Evolutionary conservation across 1,140 invertebrate species (phyloP), one percentile per base, ranked within the genome.

Genomic region (Cecropterus lyciades): DNA sequence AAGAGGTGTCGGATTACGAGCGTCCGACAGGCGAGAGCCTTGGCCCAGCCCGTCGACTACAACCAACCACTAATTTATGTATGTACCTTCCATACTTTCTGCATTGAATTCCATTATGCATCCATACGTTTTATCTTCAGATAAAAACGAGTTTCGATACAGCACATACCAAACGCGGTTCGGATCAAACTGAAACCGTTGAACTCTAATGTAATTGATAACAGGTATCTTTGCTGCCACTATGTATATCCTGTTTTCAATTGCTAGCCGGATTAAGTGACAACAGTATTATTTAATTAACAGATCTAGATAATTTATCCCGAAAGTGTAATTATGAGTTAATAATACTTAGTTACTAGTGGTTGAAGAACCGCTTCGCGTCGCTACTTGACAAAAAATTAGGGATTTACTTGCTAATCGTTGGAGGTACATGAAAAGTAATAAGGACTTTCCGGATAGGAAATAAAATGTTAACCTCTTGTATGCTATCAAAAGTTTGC

Each of bases 1-100:
- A 89, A 81, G 84, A 84, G 83, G 87, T 87, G 81, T 89, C 81
- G 77, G 81, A 76, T 89, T 89, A 83, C 87, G 69, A 70, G 74
- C 79, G 79, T 73, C 77, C 71, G 80, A 73, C 75, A 64, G 71
- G 57, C 72, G 78, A 77, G 78, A 76, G 82, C 77, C 84, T 77
- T 78, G 72, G 77, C 70, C 73, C 75, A 73, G 73, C 77, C 73
- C 73, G 64, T 52, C 67, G 52, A 68, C 62, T 71, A 68, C 68
- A 70, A 63, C 72, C 64, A 70, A 62, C 56, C 66, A 59, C 60
- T 74, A 77, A 79, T 77, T 79, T 75, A 77, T 74, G 37, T 75
- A 77, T 74, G 37, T 64, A 69, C 69, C 69, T 68, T 73, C 69
- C 56, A 71, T 52, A 69, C 68, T 73, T 67, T 78, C 66, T 67